Evolutionary conservation across 2,888 invertebrate species (phyloP).

Genomic region (Pammene aurita): DNA sequence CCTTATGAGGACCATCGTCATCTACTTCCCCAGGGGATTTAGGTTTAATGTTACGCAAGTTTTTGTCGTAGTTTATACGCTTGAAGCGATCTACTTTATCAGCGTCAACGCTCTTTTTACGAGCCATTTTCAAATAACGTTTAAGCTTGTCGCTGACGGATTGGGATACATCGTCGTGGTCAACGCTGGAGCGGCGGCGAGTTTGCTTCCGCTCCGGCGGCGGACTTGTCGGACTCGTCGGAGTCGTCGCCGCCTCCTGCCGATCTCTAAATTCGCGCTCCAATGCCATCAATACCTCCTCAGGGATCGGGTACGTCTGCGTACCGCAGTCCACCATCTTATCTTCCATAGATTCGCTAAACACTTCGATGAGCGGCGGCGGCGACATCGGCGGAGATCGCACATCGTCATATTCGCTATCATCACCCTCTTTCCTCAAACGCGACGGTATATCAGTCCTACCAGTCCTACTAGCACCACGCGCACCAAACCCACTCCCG

Average conservation of each 20-base stretch:
- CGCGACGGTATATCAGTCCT: constrained; percentile 55
- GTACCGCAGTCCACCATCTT: constrained; percentile 79
- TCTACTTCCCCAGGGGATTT: constrained; percentile 90
- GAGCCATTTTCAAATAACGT: constrained; percentile 92
- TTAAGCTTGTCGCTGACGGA: constrained; percentile 95
- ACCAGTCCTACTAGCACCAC: constrained; percentile 52
- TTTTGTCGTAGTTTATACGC: constrained; percentile 93
- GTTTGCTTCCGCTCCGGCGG: constrained; percentile 68
- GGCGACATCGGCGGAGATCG: constrained; percentile 81
- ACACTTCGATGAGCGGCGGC: constrained; percentile 87
- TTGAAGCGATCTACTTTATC: constrained; percentile 92
- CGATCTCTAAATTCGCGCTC: constrained; percentile 75
- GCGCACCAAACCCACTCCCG: constrained; percentile 55
- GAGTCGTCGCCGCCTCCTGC: constrained; percentile 65
- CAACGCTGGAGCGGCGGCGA: constrained; percentile 89
- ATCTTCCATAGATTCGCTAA: constrained; percentile 84
- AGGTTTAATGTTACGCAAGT: constrained; percentile 91
- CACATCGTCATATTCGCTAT: constrained; percentile 58
- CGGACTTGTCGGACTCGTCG: constrained; percentile 73
- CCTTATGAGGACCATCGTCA: constrained; percentile 89
- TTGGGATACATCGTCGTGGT: constrained; percentile 92
- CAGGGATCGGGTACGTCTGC: constrained; percentile 85
- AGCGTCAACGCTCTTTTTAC: constrained; percentile 92
- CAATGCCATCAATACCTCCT: constrained; percentile 78
- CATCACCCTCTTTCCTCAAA: constrained; percentile 50